Percentiles rank a stretch among this genome's conserved stretches.
Conservation (phyloP, 1,140 invertebrate species). For the Orius insidiosus region DNA sequence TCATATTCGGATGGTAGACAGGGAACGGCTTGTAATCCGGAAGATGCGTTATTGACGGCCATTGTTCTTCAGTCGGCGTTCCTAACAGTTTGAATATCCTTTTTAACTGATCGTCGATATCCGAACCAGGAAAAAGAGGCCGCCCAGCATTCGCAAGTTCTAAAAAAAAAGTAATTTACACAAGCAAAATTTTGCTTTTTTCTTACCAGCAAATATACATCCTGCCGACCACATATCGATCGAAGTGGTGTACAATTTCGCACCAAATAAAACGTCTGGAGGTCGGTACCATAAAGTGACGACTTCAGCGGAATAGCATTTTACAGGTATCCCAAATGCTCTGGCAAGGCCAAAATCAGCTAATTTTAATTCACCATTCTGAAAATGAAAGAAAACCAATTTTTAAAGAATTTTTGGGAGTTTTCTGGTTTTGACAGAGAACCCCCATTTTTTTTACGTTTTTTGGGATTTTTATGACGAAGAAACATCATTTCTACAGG, state of each 20-base stretch:
- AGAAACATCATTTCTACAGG: too few species aligned
- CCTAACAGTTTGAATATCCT: constrained; percentile 94
- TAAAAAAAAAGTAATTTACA: constrained; percentile 22
- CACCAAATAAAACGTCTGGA: constrained; percentile 97
- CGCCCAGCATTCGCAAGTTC: constrained; percentile 63
- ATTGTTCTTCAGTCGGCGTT: constrained; percentile 91
- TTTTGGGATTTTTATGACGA: too few species aligned
- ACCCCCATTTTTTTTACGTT: too few species aligned
- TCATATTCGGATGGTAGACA: constrained; percentile 71
- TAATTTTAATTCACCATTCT: constrained; percentile 90
- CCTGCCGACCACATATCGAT: constrained; percentile 99
- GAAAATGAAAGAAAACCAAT: constrained; percentile 20
- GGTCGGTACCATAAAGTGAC: constrained; percentile 93
- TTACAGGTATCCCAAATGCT: constrained; percentile 97
- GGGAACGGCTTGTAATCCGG: constrained; percentile 96
- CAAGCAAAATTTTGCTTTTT: too few species aligned
- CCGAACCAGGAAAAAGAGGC: constrained; percentile 84
- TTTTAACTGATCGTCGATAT: constrained; percentile 97
- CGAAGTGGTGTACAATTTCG: constrained; percentile 96
- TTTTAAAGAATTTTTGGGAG: too few species aligned
- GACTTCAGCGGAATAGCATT: constrained; percentile 98
- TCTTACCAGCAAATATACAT: constrained; percentile 95
- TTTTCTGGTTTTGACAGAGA: not conserved
- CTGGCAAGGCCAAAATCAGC: constrained; percentile 97
- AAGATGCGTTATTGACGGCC: constrained; percentile 82